phyloP scores from a whole-genome alignment of 2,797 vertebrate genomes.

The Mormyrops boulengeri region DNA sequence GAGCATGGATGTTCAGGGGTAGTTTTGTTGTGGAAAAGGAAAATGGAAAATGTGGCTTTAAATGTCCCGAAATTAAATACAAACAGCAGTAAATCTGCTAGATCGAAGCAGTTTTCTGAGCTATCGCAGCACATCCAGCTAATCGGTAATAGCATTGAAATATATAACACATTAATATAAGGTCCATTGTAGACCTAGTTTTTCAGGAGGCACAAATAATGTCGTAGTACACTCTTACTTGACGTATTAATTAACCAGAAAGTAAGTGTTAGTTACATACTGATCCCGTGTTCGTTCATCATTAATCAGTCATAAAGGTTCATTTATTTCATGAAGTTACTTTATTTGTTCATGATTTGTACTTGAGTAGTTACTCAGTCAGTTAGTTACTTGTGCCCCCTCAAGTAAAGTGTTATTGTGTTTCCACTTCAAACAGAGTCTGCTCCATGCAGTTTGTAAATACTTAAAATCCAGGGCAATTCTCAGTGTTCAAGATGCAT shows the following conservation, averaged over 20 bases:
- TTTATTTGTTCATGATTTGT: not conserved
- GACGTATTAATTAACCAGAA: not conserved
- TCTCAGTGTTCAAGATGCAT: not conserved
- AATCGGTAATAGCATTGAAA: not conserved
- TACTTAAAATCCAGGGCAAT: not conserved
- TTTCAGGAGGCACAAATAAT: not conserved
- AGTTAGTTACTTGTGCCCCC: not conserved
- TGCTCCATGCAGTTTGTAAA: not conserved
- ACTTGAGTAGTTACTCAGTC: not conserved
- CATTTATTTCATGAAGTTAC: not conserved
- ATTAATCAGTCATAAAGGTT: not conserved
- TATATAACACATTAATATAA: not conserved
- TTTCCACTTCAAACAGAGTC: not conserved
- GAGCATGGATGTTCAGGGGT: not conserved
- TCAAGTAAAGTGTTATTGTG: not conserved
- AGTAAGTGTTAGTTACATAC: not conserved
- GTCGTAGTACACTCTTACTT: not conserved
- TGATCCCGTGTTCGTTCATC: not conserved
- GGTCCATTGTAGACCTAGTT: not conserved
- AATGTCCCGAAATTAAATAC: not conserved
- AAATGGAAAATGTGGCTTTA: not conserved
- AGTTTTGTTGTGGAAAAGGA: not conserved
- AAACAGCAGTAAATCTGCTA: not conserved
- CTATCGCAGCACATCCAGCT: not conserved
- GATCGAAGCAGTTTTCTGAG: not conserved